Percentiles rank a stretch among this genome's conserved stretches.
Conservation (phyloP, 2,113 vertebrate genomes). For the Mugil cephalus region DNA sequence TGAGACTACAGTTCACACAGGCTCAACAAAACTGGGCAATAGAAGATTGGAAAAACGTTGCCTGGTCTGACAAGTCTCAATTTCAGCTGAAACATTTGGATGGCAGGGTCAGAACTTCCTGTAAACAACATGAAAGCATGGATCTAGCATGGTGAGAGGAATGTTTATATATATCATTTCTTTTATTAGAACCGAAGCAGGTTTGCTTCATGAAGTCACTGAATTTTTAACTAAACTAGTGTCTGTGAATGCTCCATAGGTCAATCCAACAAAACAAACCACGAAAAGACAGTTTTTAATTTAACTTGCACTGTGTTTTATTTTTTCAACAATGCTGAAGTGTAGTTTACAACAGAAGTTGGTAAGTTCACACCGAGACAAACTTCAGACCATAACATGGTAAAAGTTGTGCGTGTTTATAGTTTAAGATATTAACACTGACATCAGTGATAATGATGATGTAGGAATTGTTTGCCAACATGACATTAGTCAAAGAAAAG, state of each 20-base stretch:
- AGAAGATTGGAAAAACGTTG: too few relatives aligned
- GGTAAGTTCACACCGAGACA: not conserved
- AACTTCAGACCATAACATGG: slow-evolving; percentile 25
- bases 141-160: too few relatives aligned
- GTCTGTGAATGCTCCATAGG: too few relatives aligned
- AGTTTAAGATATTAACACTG: slow-evolving; percentile 37
- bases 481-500: slow-evolving; percentile 55
- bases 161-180: too few relatives aligned
- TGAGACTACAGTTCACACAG: too few relatives aligned
- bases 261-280: not conserved
- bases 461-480: slow-evolving; percentile 15
- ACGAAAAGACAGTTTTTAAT: slow-evolving; percentile 16
- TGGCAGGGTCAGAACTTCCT: too few relatives aligned
- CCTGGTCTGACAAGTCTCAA: too few relatives aligned
- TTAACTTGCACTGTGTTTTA: slow-evolving; percentile 34
- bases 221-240: not conserved
- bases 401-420: slow-evolving; percentile 64
- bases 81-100: too few relatives aligned
- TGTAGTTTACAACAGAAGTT: slow-evolving; percentile 1
- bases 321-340: slow-evolving; percentile 30
- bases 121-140: too few relatives aligned
- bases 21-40: too few relatives aligned
- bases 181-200: not conserved
- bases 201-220: not conserved
- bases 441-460: slow-evolving; percentile 6